A percentile compares a stretch with the other conserved stretches of the same genome.
phyloP scores from a whole-genome alignment of 92 coral and sea anemone species.

The Paragorgia papillata region DNA sequence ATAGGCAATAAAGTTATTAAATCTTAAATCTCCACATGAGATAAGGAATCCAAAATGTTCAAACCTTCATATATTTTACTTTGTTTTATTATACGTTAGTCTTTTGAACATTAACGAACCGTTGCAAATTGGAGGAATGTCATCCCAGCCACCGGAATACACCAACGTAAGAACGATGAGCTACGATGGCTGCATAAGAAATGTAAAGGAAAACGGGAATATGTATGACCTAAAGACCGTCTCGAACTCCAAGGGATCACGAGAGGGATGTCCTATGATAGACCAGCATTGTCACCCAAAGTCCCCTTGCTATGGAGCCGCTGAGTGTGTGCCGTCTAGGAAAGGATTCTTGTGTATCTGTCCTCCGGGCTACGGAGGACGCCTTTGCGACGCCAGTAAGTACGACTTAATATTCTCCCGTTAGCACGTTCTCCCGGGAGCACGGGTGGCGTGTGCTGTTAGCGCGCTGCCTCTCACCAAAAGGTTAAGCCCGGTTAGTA shows the following conservation, averaged over 20 bases:
- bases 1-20: too few relatives aligned
- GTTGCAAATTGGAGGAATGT: slow-evolving; percentile 86
- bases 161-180: slow-evolving; percentile 59
- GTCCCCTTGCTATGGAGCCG: slow-evolving; percentile 65
- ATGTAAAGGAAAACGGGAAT: slow-evolving; percentile 70
- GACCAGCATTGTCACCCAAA: slow-evolving; percentile 73
- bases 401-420: not conserved
- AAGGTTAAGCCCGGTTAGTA: too few relatives aligned
- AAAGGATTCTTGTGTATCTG: slow-evolving; percentile 75
- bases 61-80: not conserved
- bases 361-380: slow-evolving; percentile 59
- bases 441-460: too few relatives aligned
- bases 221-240: slow-evolving; percentile 78
- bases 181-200: slow-evolving; percentile 88
- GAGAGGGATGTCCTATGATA: slow-evolving; percentile 82
- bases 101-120: slow-evolving; percentile 76
- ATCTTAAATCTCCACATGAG: too few relatives aligned
- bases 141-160: slow-evolving; percentile 60
- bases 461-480: too few relatives aligned
- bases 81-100: slow-evolving; percentile 41
- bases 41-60: too few relatives aligned
- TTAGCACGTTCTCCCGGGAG: not conserved
- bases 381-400: slow-evolving; percentile 49
- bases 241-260: slow-evolving; percentile 60
- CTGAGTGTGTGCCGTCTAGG: slow-evolving; percentile 82